Conservation (phyloP, 2,888 invertebrate species). For the Drosophila kambysellisi region DNA sequence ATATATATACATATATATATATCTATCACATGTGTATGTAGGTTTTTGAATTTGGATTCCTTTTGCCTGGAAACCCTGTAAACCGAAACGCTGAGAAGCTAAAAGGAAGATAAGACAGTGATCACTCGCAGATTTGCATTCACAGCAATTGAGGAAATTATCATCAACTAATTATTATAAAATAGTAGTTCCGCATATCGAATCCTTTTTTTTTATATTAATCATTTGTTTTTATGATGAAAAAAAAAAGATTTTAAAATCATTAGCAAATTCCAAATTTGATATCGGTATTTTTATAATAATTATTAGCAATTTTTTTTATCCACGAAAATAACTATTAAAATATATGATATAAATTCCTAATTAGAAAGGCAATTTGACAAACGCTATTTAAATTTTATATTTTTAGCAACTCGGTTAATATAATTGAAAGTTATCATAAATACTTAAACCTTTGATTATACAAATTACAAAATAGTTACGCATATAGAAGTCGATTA, state of each 20-base stretch:
- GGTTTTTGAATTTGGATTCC: conserved; percentile 13
- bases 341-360: background rate
- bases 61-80: conserved; percentile 18
- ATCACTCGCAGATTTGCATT: background rate
- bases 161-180: background rate
- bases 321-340: background rate
- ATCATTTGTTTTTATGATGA: no score
- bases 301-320: background rate
- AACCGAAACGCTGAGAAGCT: conserved; percentile 12
- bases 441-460: background rate
- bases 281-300: background rate
- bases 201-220: no score
- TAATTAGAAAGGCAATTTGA: background rate
- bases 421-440: background rate
- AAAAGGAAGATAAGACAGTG: conserved; percentile 15
- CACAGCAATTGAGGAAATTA: background rate
- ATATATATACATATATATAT: background rate
- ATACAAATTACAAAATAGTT: background rate
- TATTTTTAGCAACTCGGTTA: background rate
- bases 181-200: background rate
- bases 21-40: background rate
- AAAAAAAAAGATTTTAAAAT: no score
- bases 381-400: background rate
- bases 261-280: no score
- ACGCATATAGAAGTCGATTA: background rate